Evolutionary conservation across 2,888 invertebrate species (phyloP), one percentile per base, ranked within the genome.

Genomic region (Opisthograptis luteolata): DNA sequence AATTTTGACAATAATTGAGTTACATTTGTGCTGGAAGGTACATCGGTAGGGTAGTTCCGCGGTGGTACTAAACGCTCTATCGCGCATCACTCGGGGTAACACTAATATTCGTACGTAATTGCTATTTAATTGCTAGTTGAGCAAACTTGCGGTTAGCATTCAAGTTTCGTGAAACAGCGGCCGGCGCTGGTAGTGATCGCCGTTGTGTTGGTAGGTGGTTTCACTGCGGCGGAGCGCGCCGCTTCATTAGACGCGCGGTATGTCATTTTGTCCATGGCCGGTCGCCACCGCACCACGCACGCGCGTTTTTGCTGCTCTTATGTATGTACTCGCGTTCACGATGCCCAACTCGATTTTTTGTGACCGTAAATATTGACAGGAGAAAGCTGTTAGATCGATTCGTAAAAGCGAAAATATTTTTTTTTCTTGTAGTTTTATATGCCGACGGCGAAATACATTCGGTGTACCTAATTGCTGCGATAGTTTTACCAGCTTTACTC

Each of bases 211-310:
- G 47, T 60, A 43, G 32, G 44, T 35, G 56, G 59, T 56, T 57
- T 55, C 49, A 45, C 46, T 36, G 31, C 19, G 9, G 40, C 40
- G 3, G 30, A 27, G 30, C 13, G 12, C 50, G 50, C 64, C 80
- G 85, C 86, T 78, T 75, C 77, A 87, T 81, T 80, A 74, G 72
- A 45, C 62, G 31, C 55, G 30, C 25, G 84, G 87, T 82, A 87
- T 88, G 84, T 73, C 68, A 79, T 73, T 76, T 73, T 52, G 76
- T 76, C 63, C 66, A 64, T 58, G 68, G 67, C 7, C 1, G 30
- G 12, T 4, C 8, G 30, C 45, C 12, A 14, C 17, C 45, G 32
- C 32, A 19, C 47, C 49, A 32, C 37, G 36, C 49, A 44, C 34
- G 3, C 25, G 13, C 24, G 12, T 35, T 40, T 40, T 40, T 40